Conservation (phyloP, 2,888 invertebrate species). For the Synergus itoensis region DNA sequence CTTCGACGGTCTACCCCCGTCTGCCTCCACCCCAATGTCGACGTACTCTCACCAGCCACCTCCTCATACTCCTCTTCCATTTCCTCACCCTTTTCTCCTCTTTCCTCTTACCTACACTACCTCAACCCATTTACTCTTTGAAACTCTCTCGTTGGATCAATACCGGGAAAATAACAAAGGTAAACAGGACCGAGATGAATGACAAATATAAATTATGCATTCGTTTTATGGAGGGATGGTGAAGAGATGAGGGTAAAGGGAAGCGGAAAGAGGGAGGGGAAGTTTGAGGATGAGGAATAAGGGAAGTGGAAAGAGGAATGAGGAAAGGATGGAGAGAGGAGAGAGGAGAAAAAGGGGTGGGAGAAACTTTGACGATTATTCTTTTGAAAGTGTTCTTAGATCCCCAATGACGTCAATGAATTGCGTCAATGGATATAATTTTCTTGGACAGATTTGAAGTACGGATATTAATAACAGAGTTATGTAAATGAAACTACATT, state of each 20-base stretch:
- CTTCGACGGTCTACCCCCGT: conserved; percentile 32
- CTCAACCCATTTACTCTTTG: conserved; percentile 65
- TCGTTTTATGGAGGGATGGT: conserved; percentile 59
- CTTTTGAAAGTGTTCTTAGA: conserved; percentile 12
- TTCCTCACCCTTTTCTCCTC: conserved; percentile 53
- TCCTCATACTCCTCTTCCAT: conserved; percentile 47
- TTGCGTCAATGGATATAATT: background rate
- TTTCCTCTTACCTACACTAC: conserved; percentile 51
- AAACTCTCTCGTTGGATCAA: conserved; percentile 68
- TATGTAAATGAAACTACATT: background rate
- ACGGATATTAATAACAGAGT: background rate
- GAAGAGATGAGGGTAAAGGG: conserved; percentile 33
- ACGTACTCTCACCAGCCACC: conserved; percentile 40
- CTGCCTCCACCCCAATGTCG: conserved; percentile 29
- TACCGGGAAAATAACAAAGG: conserved; percentile 73
- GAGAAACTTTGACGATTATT: conserved; percentile 39
- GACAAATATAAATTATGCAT: conserved; percentile 73
- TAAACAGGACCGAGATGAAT: conserved; percentile 73
- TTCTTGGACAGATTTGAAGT: background rate
- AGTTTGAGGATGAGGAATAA: conserved; percentile 25
- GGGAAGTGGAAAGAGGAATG: conserved; percentile 39
- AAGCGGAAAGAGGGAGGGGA: conserved; percentile 7
- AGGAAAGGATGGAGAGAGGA: background rate
- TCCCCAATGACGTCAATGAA: conserved; percentile 33
- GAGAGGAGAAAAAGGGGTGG: conserved; percentile 20